A percentile compares a stretch with the other conserved stretches of the same genome.
Evolutionary conservation across 1,140 invertebrate genomes (phyloP).

Genomic region (Zaprionus taronus): DNA sequence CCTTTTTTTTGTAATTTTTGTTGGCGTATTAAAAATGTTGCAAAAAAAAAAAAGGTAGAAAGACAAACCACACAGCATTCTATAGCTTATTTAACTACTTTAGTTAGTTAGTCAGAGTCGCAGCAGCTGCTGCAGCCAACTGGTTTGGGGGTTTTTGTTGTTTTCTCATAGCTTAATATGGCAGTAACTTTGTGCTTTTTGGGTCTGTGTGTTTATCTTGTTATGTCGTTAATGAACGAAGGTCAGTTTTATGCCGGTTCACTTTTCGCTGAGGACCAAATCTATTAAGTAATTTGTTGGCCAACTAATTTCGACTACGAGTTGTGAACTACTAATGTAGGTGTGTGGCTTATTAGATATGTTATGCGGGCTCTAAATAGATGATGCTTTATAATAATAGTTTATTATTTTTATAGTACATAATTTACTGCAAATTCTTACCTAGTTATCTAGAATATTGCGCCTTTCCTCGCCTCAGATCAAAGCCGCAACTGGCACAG

Average conservation of each 20-base stretch:
- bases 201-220: constrained; percentile 65
- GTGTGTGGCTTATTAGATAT: not conserved
- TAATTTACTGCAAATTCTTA: not conserved
- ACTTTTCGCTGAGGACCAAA: constrained; percentile 23
- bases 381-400: not conserved
- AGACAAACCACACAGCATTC: constrained; percentile 59
- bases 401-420: not conserved
- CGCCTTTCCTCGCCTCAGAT: not conserved
- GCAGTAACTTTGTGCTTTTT: constrained; percentile 30
- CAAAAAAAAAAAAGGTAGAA: constrained; percentile 37
- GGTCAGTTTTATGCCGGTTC: constrained; percentile 65
- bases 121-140: constrained; percentile 71
- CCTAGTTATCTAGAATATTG: not conserved
- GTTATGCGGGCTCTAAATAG: not conserved
- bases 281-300: constrained; percentile 59
- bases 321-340: not conserved
- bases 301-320: constrained; percentile 48
- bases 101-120: constrained; percentile 66
- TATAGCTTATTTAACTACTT: constrained; percentile 72
- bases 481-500: not conserved
- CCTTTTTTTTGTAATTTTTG: constrained; percentile 43
- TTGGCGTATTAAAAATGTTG: constrained; percentile 33
- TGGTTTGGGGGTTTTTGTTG: constrained; percentile 58
- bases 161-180: constrained; percentile 64
- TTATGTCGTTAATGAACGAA: constrained; percentile 80